Evolutionary conservation across 2,113 vertebrate species (phyloP), one percentile per base, ranked within the genome.

Genomic region (Nerophis lumbriciformis): DNA sequence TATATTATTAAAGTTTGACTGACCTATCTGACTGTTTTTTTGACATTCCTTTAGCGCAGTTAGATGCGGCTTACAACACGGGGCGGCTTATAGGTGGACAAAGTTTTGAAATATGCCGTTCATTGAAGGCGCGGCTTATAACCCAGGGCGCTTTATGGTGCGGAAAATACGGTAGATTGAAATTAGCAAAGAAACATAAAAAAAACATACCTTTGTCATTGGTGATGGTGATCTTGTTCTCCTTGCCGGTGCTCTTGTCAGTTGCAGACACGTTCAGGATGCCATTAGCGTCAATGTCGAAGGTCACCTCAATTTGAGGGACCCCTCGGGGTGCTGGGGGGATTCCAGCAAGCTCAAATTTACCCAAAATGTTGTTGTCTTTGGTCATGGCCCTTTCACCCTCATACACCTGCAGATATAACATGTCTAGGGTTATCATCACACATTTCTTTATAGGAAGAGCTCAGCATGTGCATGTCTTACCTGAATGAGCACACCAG

Each of bases 221-320:
- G 0, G 94, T 96, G 66, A 97, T 96, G 0, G 94, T 97, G 62
- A 97, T 97, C 84, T 97, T 97, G 73, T 88, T 91, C 72, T 90
- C 88, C 64, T 88, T 90, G 36, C 89, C 90, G 0, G 90, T 90
- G 79, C 77, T 88, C 72, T 86, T 91, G 71, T 92, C 90, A 0
- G 56, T 82, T 0, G 90, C 90, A 2, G 88, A 89, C 8, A 91
- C 89, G 0, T 91, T 92, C 81, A 91, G 85, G 61, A 92, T 91
- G 47, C 88, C 89, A 1, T 92, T 92, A 38, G 89, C 83, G 0
- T 91, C 88, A 0, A 91, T 89, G 21, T 88, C 89, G 53, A 91
- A 92, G 5, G 87, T 92, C 60, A 92, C 89, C 56, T 89, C 87
- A 1, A 92, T 90, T 61, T 92, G 83, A 5, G 91, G 91, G 44